Percentiles rank a stretch among this genome's conserved stretches.
phyloP scores from a whole-genome alignment of 2,797 vertebrate genomes.

The Taenioides sp. region DNA sequence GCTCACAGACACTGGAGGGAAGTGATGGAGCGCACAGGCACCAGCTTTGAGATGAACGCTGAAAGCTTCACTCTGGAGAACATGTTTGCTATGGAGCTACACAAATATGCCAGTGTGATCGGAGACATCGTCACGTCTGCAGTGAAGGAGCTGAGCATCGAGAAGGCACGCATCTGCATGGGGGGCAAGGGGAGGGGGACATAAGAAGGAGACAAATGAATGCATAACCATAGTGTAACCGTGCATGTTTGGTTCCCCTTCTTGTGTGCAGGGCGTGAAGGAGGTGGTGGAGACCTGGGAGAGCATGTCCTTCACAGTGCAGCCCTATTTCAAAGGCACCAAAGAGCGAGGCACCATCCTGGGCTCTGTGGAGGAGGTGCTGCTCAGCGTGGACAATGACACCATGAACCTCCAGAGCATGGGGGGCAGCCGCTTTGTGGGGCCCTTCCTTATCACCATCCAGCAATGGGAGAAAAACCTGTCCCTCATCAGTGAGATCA shows the following conservation, averaged over 20 bases:
- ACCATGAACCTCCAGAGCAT: constrained; percentile 91
- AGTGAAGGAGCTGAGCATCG: constrained; percentile 91
- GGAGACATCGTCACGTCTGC: constrained; percentile 88
- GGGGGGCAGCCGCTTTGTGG: constrained; percentile 90
- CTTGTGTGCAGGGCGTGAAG: constrained; percentile 83
- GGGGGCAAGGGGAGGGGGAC: background rate
- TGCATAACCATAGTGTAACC: no score
- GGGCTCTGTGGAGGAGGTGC: constrained; percentile 86
- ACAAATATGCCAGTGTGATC: constrained; percentile 84
- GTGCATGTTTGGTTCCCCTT: no score
- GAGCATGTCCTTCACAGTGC: constrained; percentile 85
- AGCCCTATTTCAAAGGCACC: constrained; percentile 86
- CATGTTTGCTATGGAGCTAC: constrained; percentile 96
- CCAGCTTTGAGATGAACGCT: constrained; percentile 87
- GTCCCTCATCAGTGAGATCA: constrained; percentile 91
- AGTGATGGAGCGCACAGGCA: constrained; percentile 87
- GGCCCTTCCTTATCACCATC: constrained; percentile 87
- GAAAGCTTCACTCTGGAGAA: constrained; percentile 92
- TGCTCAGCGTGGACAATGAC: constrained; percentile 89
- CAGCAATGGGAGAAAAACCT: constrained; percentile 91
- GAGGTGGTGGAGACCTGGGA: constrained; percentile 91
- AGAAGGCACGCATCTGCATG: constrained; percentile 79
- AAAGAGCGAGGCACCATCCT: constrained; percentile 87
- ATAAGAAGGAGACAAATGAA: background rate
- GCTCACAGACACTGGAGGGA: constrained; percentile 89